Percentiles rank a stretch among this genome's conserved stretches.
phyloP scores from a whole-genome alignment of 2,888 invertebrate genomes.

The Empis livida region DNA sequence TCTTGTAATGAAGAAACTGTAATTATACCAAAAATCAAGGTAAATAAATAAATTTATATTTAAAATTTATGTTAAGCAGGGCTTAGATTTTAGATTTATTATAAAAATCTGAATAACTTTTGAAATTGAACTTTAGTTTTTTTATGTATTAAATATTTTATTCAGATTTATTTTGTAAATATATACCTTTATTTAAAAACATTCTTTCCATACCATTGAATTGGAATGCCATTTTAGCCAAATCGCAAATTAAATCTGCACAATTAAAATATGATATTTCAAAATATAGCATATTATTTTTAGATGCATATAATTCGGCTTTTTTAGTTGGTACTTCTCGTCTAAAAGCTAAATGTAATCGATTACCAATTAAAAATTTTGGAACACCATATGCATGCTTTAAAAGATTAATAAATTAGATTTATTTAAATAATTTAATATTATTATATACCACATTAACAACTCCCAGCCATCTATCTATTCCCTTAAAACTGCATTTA shows the following conservation, averaged over 20 bases:
- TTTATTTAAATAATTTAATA: not conserved
- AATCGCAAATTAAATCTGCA: constrained; percentile 88
- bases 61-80: too few species aligned
- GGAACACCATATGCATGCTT: constrained; percentile 97
- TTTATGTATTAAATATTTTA: too few species aligned
- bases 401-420: constrained; percentile 12
- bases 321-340: constrained; percentile 83
- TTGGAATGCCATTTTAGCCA: constrained; percentile 86
- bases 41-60: not conserved
- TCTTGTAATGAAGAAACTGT: constrained; percentile 87
- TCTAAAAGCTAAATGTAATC: constrained; percentile 90
- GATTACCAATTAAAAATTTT: constrained; percentile 93
- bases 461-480: constrained; percentile 94
- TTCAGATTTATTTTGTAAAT: too few species aligned
- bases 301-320: constrained; percentile 83
- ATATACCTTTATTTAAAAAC: constrained; percentile 85
- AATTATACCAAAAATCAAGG: constrained; percentile 7
- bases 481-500: constrained; percentile 97
- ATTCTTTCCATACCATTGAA: constrained; percentile 93
- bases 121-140: too few species aligned
- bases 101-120: too few species aligned
- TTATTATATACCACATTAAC: constrained; percentile 73
- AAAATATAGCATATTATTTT: constrained; percentile 94
- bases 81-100: too few species aligned
- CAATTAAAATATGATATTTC: constrained; percentile 97